These are phyloP conservation scores for Drosophila mayaguana DNA, from an alignment of 2,888 invertebrate species.

Conservation along the genomic window DNA sequence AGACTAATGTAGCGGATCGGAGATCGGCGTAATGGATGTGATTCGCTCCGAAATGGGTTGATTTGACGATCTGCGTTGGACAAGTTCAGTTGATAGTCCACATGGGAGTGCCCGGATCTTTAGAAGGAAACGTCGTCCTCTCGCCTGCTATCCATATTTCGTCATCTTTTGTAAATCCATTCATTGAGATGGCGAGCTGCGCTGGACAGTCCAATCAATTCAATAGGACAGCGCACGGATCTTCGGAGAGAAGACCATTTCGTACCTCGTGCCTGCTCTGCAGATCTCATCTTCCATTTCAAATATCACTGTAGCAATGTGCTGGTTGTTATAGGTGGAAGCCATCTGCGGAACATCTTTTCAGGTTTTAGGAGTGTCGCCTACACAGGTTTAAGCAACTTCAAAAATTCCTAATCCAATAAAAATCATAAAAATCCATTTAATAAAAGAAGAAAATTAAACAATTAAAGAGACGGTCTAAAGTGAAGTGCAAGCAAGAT, in stretches of 20 bases:
- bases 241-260: constrained; percentile 13
- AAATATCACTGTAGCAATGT: neutral
- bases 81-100: neutral
- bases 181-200: no score
- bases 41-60: neutral
- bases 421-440: neutral
- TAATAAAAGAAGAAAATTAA: neutral
- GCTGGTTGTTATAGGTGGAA: neutral
- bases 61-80: neutral
- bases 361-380: constrained; percentile 30
- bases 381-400: neutral
- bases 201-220: neutral
- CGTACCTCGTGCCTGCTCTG: neutral
- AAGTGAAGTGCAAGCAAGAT: constrained; percentile 27
- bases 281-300: neutral
- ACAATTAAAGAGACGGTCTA: neutral
- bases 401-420: neutral
- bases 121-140: constrained; percentile 13
- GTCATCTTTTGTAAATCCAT: neutral
- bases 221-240: no score
- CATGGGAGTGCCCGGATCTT: neutral
- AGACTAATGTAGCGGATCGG: neutral
- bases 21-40: neutral
- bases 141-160: neutral
- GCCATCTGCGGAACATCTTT: constrained; percentile 15